Percentiles rank a stretch among this genome's conserved stretches.
Evolutionary conservation across 2,113 vertebrate species (phyloP).

Genomic region (Gobio gobio): DNA sequence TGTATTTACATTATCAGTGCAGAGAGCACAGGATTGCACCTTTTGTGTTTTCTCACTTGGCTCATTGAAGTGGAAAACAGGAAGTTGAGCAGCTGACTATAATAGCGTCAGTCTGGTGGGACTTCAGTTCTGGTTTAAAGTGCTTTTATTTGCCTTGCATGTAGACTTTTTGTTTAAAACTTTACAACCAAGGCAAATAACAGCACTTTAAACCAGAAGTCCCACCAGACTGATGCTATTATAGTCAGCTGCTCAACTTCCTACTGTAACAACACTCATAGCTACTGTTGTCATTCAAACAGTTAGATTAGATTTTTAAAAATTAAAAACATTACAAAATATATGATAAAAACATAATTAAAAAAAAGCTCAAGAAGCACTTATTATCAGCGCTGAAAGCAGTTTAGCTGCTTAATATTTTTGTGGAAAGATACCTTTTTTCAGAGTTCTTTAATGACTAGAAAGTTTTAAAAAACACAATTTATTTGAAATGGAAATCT

Average conservation of each 20-base stretch:
- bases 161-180: not conserved
- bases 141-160: not conserved
- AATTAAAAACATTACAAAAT: no score
- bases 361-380: no score
- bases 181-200: not conserved
- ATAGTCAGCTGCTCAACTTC: no score
- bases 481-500: not conserved
- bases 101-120: constrained; percentile 23
- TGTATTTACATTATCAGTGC: constrained; percentile 3
- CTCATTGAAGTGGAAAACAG: constrained; percentile 42
- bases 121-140: constrained; percentile 4
- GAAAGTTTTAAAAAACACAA: not conserved
- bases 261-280: not conserved
- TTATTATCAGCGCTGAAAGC: not conserved
- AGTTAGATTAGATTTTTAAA: not conserved
- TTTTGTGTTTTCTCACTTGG: constrained; percentile 28
- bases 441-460: not conserved
- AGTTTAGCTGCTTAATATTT: not conserved
- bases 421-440: not conserved
- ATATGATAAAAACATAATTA: no score
- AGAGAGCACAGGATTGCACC: not conserved
- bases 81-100: constrained; percentile 36
- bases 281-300: not conserved
- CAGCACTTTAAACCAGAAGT: no score
- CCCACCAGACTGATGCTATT: no score